A percentile compares a stretch with the other conserved stretches of the same genome.
Evolutionary conservation across 1,140 invertebrate genomes (phyloP).

Genomic region (Drosophila tsacasi): DNA sequence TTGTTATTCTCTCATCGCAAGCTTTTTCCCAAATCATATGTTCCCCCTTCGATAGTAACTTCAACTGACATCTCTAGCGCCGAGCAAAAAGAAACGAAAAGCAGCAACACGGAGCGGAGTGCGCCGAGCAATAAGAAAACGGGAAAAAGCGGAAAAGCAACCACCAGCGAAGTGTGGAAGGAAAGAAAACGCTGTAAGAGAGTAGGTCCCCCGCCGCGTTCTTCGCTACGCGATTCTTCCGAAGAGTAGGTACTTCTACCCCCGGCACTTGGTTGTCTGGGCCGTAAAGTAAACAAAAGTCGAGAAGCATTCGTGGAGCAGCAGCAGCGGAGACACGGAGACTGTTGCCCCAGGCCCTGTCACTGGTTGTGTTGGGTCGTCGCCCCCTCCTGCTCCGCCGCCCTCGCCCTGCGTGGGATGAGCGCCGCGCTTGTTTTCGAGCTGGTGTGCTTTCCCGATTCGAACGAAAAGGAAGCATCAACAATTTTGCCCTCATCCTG

Average conservation of each 20-base stretch:
- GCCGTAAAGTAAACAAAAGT: conserved; percentile 6
- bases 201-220: conserved; percentile 8
- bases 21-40: conserved; percentile 7
- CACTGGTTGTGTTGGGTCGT: conserved; percentile 25
- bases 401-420: conserved; percentile 20
- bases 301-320: background rate
- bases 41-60: background rate
- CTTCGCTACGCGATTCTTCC: conserved; percentile 11
- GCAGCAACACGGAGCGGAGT: conserved; percentile 33
- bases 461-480: conserved; percentile 5
- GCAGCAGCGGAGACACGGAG: background rate
- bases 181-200: conserved; percentile 8
- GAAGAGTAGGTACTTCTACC: background rate
- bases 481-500: conserved; percentile 15
- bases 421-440: conserved; percentile 22
- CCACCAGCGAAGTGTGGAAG: conserved; percentile 23
- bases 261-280: background rate
- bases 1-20: background rate
- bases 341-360: conserved; percentile 44
- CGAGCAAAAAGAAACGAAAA: background rate
- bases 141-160: conserved; percentile 32
- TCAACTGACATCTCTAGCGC: background rate
- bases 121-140: conserved; percentile 17
- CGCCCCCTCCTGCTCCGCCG: background rate
- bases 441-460: conserved; percentile 11